A percentile compares a stretch with the other conserved stretches of the same genome.
These are phyloP conservation scores for Eurystomus glaucurus DNA, from an alignment of 2,797 vertebrate species.

Conservation along the genomic window DNA sequence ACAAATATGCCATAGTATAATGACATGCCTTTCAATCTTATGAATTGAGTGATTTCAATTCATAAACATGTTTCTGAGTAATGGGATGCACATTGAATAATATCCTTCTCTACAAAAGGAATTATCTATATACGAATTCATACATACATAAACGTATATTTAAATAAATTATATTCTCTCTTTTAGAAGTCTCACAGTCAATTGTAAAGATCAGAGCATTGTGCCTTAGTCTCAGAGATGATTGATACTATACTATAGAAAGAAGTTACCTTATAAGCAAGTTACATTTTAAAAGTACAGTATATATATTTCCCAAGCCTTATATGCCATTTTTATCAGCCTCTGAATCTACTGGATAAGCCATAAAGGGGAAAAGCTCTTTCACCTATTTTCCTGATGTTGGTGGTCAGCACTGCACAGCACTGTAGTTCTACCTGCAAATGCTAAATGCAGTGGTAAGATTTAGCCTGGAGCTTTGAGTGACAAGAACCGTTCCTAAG, in stretches of 20 bases:
- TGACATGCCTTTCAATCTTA: neutral
- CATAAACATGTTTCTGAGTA: neutral
- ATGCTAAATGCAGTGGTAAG: neutral
- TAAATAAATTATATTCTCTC: neutral
- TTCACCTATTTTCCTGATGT: neutral
- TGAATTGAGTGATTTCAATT: neutral
- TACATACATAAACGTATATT: neutral
- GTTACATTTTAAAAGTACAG: neutral
- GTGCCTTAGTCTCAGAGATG: neutral
- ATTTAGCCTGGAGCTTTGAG: neutral
- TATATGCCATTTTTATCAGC: neutral
- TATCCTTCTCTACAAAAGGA: neutral
- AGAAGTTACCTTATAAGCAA: neutral
- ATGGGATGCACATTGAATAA: neutral
- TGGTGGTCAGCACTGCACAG: neutral
- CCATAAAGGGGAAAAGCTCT: neutral
- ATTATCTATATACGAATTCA: neutral
- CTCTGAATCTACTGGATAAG: neutral
- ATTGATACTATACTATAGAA: neutral
- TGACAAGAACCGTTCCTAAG: neutral
- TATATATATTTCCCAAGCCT: neutral
- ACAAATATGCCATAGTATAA: neutral
- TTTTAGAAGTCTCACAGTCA: neutral
- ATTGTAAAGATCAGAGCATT: neutral
- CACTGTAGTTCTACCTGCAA: neutral